Conservation (phyloP, 2,797 vertebrate species). For the Malurus leucopterus region DNA sequence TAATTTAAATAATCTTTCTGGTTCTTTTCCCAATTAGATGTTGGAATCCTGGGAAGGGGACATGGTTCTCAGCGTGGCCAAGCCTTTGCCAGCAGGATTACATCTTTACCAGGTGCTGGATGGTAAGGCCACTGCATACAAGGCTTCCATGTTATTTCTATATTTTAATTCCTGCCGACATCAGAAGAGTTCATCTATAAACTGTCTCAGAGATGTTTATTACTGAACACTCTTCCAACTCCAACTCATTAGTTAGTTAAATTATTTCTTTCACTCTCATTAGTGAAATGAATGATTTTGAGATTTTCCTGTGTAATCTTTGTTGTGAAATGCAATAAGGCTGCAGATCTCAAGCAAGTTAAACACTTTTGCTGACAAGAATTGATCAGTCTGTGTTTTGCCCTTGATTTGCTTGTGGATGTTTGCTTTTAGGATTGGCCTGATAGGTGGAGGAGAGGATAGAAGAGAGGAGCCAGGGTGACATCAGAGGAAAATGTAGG, state of each 20-base stretch:
- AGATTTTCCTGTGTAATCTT: background rate
- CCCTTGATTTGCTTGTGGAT: background rate
- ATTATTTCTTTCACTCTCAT: background rate
- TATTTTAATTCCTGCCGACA: background rate
- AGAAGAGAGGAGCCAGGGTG: background rate
- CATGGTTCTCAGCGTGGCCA: slow-evolving; percentile 85
- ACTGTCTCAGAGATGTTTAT: background rate
- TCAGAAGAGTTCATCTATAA: background rate
- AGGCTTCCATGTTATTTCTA: background rate
- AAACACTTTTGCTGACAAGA: background rate
- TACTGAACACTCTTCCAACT: background rate
- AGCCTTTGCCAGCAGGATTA: slow-evolving; percentile 86
- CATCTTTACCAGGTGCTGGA: slow-evolving; percentile 84
- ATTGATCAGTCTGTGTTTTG: background rate
- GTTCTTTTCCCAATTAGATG: slow-evolving; percentile 35
- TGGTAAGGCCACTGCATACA: slow-evolving; percentile 66
- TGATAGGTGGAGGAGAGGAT: background rate
- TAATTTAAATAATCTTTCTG: background rate
- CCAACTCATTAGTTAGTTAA: background rate
- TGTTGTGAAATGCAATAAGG: background rate
- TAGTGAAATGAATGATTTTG: background rate
- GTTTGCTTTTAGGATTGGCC: background rate
- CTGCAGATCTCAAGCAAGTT: background rate
- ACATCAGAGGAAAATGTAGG: background rate
- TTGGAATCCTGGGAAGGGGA: slow-evolving; percentile 74